Conservation (phyloP, 2,797 vertebrate species). For the Lindbergichthys nudifrons region DNA sequence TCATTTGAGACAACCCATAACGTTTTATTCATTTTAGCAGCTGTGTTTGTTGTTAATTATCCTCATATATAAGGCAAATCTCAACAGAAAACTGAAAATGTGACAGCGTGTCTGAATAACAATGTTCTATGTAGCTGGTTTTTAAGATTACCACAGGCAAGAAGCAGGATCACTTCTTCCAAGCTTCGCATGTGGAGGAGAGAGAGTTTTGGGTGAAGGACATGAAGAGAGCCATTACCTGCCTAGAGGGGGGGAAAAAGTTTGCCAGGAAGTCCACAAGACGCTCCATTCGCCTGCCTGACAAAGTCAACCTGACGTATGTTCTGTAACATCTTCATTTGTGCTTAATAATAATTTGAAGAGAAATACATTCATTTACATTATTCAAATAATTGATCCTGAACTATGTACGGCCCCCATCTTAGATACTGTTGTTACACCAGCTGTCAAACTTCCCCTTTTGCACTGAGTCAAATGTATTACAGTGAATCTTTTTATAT, state of each 20-base stretch:
- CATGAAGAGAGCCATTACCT: slow-evolving; percentile 88
- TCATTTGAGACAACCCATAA: background rate
- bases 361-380: background rate
- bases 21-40: background rate
- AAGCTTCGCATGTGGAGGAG: slow-evolving; percentile 93
- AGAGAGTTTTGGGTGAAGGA: slow-evolving; percentile 94
- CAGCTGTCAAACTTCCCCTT: background rate
- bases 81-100: background rate
- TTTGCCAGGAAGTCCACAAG: slow-evolving; percentile 96
- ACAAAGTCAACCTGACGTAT: slow-evolving; percentile 91
- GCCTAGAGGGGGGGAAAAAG: slow-evolving; percentile 88
- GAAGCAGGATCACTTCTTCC: slow-evolving; percentile 96
- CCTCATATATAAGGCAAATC: background rate
- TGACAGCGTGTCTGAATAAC: slow-evolving; percentile 8
- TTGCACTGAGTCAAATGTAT: background rate
- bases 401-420: background rate
- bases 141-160: slow-evolving; percentile 91
- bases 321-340: background rate
- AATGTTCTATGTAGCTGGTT: slow-evolving; percentile 85
- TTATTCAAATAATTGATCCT: background rate
- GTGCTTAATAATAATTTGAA: background rate
- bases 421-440: background rate
- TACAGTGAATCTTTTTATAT: no score
- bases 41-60: background rate
- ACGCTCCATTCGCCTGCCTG: slow-evolving; percentile 91